phyloP scores from a whole-genome alignment of 2,888 invertebrate species.

The Tillus elongatus region DNA sequence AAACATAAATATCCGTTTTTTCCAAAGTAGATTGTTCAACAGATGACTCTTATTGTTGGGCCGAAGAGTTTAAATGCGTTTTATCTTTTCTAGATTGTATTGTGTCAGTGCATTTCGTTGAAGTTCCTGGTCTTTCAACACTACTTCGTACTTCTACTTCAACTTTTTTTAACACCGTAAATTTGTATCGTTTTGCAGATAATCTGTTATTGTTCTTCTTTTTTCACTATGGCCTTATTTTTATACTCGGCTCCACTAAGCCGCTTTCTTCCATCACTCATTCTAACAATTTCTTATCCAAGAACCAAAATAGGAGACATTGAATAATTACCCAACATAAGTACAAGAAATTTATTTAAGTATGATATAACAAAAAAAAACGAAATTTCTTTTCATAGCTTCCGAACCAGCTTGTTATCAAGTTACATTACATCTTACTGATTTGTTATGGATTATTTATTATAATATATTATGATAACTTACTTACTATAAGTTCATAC shows the following conservation, averaged over 20 bases:
- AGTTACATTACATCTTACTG: constrained; percentile 8
- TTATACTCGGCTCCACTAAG: constrained; percentile 15
- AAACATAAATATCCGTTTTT: constrained; percentile 17
- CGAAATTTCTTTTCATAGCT: constrained; percentile 8
- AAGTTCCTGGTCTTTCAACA: constrained; percentile 9
- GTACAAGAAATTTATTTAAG: constrained; percentile 7
- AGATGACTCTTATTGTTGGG: constrained; percentile 13
- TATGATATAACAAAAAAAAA: constrained; percentile 9
- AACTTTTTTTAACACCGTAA: constrained; percentile 14
- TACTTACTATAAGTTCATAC: constrained; percentile 7
- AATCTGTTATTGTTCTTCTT: constrained; percentile 10
- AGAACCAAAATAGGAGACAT: constrained; percentile 15
- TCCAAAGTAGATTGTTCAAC: constrained; percentile 19
- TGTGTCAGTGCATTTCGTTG: constrained; percentile 9
- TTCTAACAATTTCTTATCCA: constrained; percentile 13
- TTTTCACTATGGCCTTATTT: constrained; percentile 15
- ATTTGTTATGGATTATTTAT: constrained; percentile 8
- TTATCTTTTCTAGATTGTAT: constrained; percentile 9
- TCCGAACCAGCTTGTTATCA: constrained; percentile 6
- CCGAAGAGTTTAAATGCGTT: constrained; percentile 7
- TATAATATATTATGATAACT: neutral
- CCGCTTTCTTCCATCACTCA: constrained; percentile 14
- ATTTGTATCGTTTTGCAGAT: constrained; percentile 12
- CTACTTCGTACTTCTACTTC: constrained; percentile 10
- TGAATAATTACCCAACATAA: constrained; percentile 5